Evolutionary conservation across 2,113 vertebrate genomes (phyloP), one percentile per base, ranked within the genome.

Genomic region (Accipiter virgatus): DNA sequence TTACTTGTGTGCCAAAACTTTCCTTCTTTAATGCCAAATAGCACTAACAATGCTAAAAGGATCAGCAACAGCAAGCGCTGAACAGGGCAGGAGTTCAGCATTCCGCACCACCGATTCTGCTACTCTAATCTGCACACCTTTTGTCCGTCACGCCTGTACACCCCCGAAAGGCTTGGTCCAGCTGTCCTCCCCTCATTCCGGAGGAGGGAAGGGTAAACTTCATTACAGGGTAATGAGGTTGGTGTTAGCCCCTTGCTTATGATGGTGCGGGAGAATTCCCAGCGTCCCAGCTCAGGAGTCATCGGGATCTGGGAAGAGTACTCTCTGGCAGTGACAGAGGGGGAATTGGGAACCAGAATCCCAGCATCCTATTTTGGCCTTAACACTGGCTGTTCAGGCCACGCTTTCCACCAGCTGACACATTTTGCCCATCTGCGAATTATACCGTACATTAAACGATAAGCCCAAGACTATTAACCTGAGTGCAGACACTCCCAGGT

Each of bases 371-470:
- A 0, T 45, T 86, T 58, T 63, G 58, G 48, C 58, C 36, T 43
- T 31, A 45, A 63, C 27, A 21, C 13, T 21, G 47, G 36, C 74
- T 87, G 34, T 59, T 81, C 27, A 29, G 79, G 70, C 74, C 71
- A 53, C 1, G 4, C 36, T 65, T 55, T 42, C 16, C 79, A 56
- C 65, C 26, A 2, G 38, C 23, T 6, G 53, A 26, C 43, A 9
- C 52, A 3, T 19, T 42, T 22, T 59, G 61, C 43, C 61, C 22
- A 8, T 27, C 87, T 25, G 13, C 27, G 34, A 61, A 20, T 34
- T 8, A 42, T 3, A 12, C 16, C 5, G 4, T 14, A 14, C 11
- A 0, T 29, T 6, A 29, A 31, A 25, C 42, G 16, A 7, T 14
- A n/a, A 20, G 11, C 12, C 34, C 34, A 25, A 31, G 56, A 11